Base-by-base conservation (phyloP, 1,140 invertebrate genomes). In the Leptinotarsa defecta region DNA sequence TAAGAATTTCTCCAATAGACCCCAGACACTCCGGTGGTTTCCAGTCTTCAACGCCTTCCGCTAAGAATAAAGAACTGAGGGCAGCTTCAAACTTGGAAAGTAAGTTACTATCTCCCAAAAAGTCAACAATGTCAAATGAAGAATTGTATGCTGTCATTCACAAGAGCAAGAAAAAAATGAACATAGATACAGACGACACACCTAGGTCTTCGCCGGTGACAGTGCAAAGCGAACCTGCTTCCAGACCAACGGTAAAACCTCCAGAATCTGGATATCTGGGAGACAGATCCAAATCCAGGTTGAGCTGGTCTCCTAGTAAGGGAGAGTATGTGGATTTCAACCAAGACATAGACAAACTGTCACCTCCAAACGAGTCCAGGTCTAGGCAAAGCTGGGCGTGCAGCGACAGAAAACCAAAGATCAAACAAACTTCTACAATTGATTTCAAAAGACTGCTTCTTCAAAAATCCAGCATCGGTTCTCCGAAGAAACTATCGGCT, bases 381-480 rank as follows among this genome's bases (percentile, higher is more conserved):
- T 82, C 81, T 57, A 73, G 85, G 34, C 83, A 85, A 80, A 83
- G 81, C 80, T 81, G 88, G 87, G 80, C 90, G 87, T 83, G 91
- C 87, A 75, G 86, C 83, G 57, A 86, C 20, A 73, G 81, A 22
- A 84, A 85, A 78, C 19, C 61, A 13, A 73, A 89, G 24, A 24
- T 43, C 11, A 75, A 89, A 27, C 89, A 92, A 79, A 94, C 92
- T 5, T 92, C 92, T 1, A 86, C 92, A 72, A 85, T 93, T 80
- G 94, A 95, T 84, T 96, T 96, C 82, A 96, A 96, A 84, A 91
- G 92, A 80, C 85, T 95, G 15, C 86, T 96, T 2, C 86, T 94
- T 6, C 92, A 94, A 79, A 89, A 91, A 86, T 86, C 88, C 74
- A 86, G 88, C 82, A 88, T 89, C 75, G 85, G 88, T 81, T 85